phyloP scores from a whole-genome alignment of 2,797 vertebrate species.

The Microctenopoma stevenorrisi region DNA sequence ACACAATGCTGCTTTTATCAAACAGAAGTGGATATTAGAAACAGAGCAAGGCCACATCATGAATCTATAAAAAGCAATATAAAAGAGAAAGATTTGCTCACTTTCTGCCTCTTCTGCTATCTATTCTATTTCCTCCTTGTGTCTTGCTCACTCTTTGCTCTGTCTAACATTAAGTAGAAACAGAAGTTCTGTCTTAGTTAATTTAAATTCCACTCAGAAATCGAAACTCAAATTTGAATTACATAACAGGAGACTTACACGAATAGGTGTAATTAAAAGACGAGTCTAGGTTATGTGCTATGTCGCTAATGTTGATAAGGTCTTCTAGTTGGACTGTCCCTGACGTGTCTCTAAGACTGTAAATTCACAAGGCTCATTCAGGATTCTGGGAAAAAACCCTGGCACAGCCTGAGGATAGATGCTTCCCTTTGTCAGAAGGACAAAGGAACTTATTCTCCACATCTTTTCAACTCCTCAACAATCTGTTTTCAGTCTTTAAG shows the following conservation, averaged over 20 bases:
- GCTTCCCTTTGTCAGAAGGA: conserved; percentile 64
- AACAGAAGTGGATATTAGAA: conserved; percentile 67
- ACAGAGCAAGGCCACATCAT: conserved; percentile 55
- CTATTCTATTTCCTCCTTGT: conserved; percentile 16
- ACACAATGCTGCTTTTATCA: conserved; percentile 66
- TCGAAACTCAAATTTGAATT: conserved; percentile 25
- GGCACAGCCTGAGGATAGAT: conserved; percentile 75
- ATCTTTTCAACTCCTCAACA: conserved; percentile 52
- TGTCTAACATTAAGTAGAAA: conserved; percentile 64
- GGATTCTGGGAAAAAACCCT: conserved; percentile 71
- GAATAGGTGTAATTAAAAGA: conserved; percentile 48
- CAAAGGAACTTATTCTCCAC: conserved; percentile 67
- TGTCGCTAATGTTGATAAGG: conserved; percentile 50
- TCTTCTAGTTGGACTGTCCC: conserved; percentile 51
- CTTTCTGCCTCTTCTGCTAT: conserved; percentile 44
- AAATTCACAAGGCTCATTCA: conserved; percentile 67
- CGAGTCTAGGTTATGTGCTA: conserved; percentile 35
- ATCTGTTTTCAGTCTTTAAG: conserved; percentile 64
- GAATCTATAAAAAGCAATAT: conserved; percentile 43
- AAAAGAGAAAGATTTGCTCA: conserved; percentile 38
- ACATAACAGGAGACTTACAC: neutral
- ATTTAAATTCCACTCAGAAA: conserved; percentile 44
- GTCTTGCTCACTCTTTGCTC: conserved; percentile 13
- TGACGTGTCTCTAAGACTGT: conserved; percentile 50
- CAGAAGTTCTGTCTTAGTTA: conserved; percentile 56